These are phyloP conservation scores for Trichechus manatus DNA, from an alignment of 2,113 vertebrate species.

Conservation along the genomic window DNA sequence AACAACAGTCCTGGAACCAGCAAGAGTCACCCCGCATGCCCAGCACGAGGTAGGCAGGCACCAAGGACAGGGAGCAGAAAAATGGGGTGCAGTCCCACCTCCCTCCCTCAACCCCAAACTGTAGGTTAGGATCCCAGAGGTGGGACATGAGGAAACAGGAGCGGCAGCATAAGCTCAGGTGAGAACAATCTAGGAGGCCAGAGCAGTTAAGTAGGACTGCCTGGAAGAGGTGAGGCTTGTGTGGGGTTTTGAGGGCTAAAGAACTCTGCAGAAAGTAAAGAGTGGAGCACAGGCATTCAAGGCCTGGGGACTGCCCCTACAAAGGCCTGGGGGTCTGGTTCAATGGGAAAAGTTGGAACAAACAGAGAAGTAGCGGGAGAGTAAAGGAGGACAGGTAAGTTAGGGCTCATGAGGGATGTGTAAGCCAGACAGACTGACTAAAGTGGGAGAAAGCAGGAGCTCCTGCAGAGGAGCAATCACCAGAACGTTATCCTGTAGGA, in stretches of 20 bases:
- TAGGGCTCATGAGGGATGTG: background rate
- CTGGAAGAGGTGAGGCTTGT: background rate
- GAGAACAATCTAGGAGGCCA: background rate
- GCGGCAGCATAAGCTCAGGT: accelerated
- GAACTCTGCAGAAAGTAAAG: background rate
- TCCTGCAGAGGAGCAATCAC: accelerated
- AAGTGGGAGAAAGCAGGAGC: background rate
- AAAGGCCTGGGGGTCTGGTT: background rate
- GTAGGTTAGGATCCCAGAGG: background rate
- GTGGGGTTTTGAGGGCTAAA: background rate
- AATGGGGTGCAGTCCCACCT: background rate
- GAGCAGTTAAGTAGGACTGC: background rate
- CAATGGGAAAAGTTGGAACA: background rate
- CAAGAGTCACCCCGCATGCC: background rate
- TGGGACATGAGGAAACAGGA: background rate
- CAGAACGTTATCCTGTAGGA: background rate
- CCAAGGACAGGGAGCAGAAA: background rate
- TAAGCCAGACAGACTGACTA: background rate
- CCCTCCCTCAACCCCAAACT: background rate
- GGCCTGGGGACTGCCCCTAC: too few relatives aligned
- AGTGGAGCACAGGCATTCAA: background rate
- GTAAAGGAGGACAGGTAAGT: too few relatives aligned
- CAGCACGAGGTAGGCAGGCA: background rate
- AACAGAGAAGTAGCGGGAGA: background rate
- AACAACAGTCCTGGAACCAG: constrained; percentile 91